Conservation (phyloP, 2,113 vertebrate genomes). For the Girardinichthys multiradiatus region DNA sequence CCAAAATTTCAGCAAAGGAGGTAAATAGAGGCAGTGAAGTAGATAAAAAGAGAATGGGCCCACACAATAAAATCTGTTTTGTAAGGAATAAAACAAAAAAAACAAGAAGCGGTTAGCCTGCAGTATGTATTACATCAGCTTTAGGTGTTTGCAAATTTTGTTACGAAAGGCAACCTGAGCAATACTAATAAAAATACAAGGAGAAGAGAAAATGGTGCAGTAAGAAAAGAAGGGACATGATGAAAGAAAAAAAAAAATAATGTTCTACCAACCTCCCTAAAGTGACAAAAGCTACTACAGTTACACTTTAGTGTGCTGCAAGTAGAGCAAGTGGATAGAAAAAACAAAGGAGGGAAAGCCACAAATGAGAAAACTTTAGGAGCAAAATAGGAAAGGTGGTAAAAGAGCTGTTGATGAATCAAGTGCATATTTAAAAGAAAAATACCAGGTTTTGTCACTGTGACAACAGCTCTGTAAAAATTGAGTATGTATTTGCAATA, state of each 20-base stretch:
- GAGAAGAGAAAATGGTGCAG: slow-evolving; percentile 19
- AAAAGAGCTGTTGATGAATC: slow-evolving; percentile 3
- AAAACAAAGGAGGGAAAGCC: slow-evolving; percentile 19
- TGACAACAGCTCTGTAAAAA: slow-evolving; percentile 15
- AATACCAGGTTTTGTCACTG: slow-evolving; percentile 4
- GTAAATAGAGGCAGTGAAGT: not conserved
- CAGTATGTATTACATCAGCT: slow-evolving; percentile 68
- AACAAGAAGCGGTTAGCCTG: slow-evolving; percentile 36
- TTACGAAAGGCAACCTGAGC: slow-evolving; percentile 46
- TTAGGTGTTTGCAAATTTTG: slow-evolving; percentile 31
- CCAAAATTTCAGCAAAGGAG: too few species aligned
- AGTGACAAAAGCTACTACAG: slow-evolving; percentile 45
- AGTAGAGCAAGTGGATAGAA: slow-evolving; percentile 37
- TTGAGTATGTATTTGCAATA: not conserved
- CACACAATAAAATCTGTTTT: slow-evolving; percentile 32
- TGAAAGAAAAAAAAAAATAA: slow-evolving; percentile 57
- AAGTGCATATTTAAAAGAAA: not conserved
- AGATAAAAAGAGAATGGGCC: slow-evolving; percentile 30
- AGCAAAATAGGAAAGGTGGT: slow-evolving; percentile 27
- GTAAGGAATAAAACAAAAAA: slow-evolving; percentile 38
- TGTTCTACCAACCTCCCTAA: slow-evolving; percentile 48
- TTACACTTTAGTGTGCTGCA: slow-evolving; percentile 51
- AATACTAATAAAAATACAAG: not conserved
- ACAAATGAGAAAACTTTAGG: slow-evolving; percentile 32
- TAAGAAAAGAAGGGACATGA: slow-evolving; percentile 57